Base-by-base conservation (phyloP, 2,888 invertebrate genomes). In the Drosophila niveifrons region DNA sequence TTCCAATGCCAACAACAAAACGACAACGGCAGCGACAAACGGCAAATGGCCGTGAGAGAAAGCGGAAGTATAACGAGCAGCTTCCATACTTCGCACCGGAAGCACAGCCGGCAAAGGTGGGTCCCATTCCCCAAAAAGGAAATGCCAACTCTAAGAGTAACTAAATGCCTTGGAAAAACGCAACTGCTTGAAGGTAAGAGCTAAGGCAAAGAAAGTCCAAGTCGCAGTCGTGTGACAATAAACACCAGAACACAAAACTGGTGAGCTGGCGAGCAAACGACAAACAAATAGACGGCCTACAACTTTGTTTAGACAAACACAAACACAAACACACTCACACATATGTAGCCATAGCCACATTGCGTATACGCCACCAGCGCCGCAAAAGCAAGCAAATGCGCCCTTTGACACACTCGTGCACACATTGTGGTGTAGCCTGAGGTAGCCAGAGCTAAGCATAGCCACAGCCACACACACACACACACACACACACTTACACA, bases 231-330 rank as follows among this genome's bases (percentile, higher is more conserved):
- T 78, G 72, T 75, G 88, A 85, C 88, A 82, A 82, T 88, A 84
- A 81, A 81, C 79, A 85, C 23, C 23, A 23, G 6, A 23, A 23
- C 23, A 23, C 23, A 23, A 18, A 18, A 18, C 18, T 18, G 18
- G 18, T 18, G 18, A 85, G 41, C 69, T 71, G 71, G 68, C 83
- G 51, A 72, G 72, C 88, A 87, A 82, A 84, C 85, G 72, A 72
- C 85, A 72, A 87, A 83, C 82, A 89, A 83, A 83, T 89, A 77
- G 84, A 72, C 66, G 87, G 72, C 89, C 70, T 67, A 68, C 88
- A 80, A 80, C 69, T 83, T 87, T 87, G 82, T 89, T 87, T 87
- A 87, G 69, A 78, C 89, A 83, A 87, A 87, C 88, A 83, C 75
- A 65, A 67, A 69, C 82, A 76, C 82, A 82, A 75, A 80, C 84